Evolutionary conservation across 2,113 vertebrate genomes (phyloP).

Genomic region (Saimiri boliviensis): DNA sequence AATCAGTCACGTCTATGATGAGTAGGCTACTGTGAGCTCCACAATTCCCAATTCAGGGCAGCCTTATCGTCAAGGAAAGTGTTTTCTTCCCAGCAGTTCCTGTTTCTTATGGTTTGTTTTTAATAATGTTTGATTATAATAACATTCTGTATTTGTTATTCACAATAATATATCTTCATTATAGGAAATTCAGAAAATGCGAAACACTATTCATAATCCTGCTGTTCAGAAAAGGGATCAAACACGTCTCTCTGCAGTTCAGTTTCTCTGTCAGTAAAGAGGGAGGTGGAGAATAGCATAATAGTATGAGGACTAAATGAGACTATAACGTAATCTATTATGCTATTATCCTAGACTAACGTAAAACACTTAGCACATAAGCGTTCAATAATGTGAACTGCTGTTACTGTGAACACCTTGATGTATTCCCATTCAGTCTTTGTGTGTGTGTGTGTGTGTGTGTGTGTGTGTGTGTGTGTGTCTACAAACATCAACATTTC

Average conservation of each 20-base stretch:
- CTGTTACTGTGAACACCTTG: too few species aligned
- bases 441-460: background rate
- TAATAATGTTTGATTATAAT: background rate
- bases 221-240: background rate
- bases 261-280: rapidly evolving
- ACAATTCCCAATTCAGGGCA: rapidly evolving
- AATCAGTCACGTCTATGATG: rapidly evolving
- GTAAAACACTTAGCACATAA: rapidly evolving
- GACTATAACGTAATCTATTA: background rate
- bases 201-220: background rate
- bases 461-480: background rate
- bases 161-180: background rate
- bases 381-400: rapidly evolving
- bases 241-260: rapidly evolving
- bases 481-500: background rate
- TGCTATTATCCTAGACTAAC: too few species aligned
- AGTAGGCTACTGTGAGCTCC: background rate
- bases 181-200: background rate
- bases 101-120: background rate
- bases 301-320: rapidly evolving
- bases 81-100: background rate
- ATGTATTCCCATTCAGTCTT: background rate
- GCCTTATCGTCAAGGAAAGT: background rate
- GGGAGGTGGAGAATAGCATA: rapidly evolving
- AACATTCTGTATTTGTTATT: background rate